Evolutionary conservation across 2,113 vertebrate species (phyloP).

Genomic region (Bubalus kerabau): DNA sequence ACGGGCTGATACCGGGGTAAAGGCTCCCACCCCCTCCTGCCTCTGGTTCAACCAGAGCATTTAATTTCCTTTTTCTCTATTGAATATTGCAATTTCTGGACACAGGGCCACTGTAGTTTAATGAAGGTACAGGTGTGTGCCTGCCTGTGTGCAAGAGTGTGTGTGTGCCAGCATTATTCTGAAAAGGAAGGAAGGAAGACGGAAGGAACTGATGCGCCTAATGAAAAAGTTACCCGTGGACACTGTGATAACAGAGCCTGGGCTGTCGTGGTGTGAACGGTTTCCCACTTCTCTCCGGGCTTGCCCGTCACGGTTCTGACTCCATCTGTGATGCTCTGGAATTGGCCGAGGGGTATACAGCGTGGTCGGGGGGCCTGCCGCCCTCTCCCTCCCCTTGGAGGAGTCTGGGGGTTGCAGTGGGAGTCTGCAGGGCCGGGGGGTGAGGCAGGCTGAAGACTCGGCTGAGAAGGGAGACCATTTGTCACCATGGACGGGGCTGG

Average conservation of each 20-base stretch:
- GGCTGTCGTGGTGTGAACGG: accelerated
- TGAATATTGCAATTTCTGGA: not conserved
- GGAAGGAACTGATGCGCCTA: not conserved
- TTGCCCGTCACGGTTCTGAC: accelerated
- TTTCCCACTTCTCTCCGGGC: too few relatives aligned
- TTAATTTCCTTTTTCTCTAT: not conserved
- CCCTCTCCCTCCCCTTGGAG: not conserved
- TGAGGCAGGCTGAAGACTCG: not conserved
- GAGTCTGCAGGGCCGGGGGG: not conserved
- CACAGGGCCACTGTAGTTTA: not conserved
- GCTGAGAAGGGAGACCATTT: not conserved
- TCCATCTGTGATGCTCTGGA: not conserved
- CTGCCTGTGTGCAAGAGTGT: too few relatives aligned
- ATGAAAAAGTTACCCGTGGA: not conserved
- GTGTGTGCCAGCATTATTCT: not conserved
- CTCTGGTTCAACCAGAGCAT: not conserved
- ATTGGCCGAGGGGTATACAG: not conserved
- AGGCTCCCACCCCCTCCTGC: not conserved
- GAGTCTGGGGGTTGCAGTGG: not conserved
- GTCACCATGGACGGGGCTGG: not conserved
- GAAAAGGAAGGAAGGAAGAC: not conserved
- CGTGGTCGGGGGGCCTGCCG: accelerated
- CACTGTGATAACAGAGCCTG: accelerated
- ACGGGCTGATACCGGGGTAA: accelerated
- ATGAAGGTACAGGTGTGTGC: not conserved